Conservation (phyloP, 2,113 vertebrate genomes). For the Crotalus tigris region DNA sequence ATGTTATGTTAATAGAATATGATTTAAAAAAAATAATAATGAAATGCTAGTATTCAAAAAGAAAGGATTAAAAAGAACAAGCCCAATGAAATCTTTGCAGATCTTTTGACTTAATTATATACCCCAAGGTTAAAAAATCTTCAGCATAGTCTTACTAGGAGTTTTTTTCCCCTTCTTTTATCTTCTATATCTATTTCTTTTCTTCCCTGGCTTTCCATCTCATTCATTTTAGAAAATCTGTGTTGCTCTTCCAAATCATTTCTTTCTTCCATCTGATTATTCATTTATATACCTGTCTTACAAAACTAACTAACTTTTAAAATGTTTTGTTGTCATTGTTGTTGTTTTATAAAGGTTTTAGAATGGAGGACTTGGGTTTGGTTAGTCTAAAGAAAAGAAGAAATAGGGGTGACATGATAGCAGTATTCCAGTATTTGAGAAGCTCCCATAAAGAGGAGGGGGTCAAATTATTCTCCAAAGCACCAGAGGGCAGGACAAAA, state of each 20-base stretch:
- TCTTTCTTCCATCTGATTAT: background rate
- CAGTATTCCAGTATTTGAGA: too few species aligned
- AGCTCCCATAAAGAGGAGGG: too few species aligned
- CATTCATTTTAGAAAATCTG: background rate
- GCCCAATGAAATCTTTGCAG: background rate
- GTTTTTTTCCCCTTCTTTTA: too few species aligned
- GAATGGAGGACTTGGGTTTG: too few species aligned
- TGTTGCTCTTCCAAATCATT: background rate
- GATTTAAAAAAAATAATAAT: background rate
- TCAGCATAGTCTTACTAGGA: background rate
- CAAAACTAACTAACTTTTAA: background rate
- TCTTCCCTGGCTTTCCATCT: background rate
- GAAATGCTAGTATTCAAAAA: conserved; percentile 12
- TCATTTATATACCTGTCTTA: background rate
- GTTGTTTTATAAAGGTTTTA: background rate
- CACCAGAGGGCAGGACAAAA: too few species aligned
- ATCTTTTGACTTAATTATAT: conserved; percentile 1
- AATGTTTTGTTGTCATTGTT: too few species aligned
- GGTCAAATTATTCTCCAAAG: too few species aligned
- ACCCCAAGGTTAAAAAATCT: background rate
- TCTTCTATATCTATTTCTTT: background rate
- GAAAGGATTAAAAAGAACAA: conserved; percentile 2
- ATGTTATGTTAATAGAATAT: conserved; percentile 14
- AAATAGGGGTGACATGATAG: too few species aligned
- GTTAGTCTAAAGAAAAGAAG: too few species aligned